Conservation (phyloP, 1,140 invertebrate species). For the Megalonaias nervosa region DNA sequence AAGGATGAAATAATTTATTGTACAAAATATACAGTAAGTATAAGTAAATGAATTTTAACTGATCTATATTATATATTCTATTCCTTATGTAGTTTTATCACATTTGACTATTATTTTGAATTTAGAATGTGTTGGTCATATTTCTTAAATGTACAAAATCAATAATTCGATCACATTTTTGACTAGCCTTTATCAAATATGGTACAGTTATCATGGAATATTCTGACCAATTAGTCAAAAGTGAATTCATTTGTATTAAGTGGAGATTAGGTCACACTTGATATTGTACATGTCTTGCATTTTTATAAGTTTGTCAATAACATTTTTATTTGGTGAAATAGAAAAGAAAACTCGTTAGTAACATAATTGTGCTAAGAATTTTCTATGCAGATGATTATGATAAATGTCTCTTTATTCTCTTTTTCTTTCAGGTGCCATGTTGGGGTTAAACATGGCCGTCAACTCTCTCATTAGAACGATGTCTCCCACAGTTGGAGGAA, state of each 20-base stretch:
- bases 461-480: constrained; percentile 64
- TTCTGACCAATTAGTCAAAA: too few species aligned
- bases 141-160: too few species aligned
- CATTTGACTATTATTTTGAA: too few species aligned
- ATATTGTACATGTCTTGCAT: neutral
- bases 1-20: too few species aligned
- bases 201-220: too few species aligned
- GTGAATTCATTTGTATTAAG: neutral
- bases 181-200: too few species aligned
- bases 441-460: constrained; percentile 67
- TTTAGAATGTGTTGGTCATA: too few species aligned
- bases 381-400: neutral
- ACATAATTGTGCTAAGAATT: neutral
- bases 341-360: neutral
- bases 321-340: neutral
- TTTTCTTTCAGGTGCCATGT: constrained; percentile 63
- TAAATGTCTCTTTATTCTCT: neutral
- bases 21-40: too few species aligned
- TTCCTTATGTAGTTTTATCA: too few species aligned
- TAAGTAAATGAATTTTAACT: too few species aligned
- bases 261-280: neutral
- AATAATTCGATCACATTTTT: too few species aligned
- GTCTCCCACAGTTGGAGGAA: constrained; percentile 64
- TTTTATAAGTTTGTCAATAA: neutral
- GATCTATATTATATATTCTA: too few species aligned